These are phyloP conservation scores for Crenuchus spilurus DNA, from an alignment of 2,797 vertebrate species.

Conservation along the genomic window DNA sequence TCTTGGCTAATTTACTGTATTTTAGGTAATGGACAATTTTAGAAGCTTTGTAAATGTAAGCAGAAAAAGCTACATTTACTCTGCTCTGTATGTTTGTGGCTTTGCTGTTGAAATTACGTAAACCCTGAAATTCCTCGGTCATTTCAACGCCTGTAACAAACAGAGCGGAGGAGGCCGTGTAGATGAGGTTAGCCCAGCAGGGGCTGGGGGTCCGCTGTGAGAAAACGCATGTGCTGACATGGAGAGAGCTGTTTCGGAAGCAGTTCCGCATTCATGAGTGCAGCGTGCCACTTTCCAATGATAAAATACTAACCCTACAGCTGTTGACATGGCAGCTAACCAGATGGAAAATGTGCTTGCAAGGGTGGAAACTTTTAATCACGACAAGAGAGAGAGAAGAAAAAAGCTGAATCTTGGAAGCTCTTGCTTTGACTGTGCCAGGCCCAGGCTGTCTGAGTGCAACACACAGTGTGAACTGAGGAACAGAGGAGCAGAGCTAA, in stretches of 20 bases:
- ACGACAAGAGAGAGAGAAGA: slow-evolving; percentile 46
- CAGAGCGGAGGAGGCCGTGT: neutral
- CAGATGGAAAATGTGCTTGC: slow-evolving; percentile 64
- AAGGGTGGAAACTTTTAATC: slow-evolving; percentile 58
- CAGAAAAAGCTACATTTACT: too few species aligned
- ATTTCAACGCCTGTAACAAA: slow-evolving; percentile 25
- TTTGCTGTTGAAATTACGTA: slow-evolving; percentile 22
- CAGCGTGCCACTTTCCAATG: slow-evolving; percentile 41
- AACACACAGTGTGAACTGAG: slow-evolving; percentile 15
- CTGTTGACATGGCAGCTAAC: slow-evolving; percentile 59
- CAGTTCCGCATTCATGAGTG: slow-evolving; percentile 27
- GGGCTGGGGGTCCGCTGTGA: neutral
- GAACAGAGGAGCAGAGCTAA: slow-evolving; percentile 28
- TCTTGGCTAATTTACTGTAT: too few species aligned
- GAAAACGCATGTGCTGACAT: slow-evolving; percentile 7
- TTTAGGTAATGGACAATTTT: too few species aligned
- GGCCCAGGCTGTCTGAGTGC: slow-evolving; percentile 3
- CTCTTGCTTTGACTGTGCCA: neutral
- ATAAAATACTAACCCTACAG: slow-evolving; percentile 45
- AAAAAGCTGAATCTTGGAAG: slow-evolving; percentile 22
- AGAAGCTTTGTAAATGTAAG: too few species aligned
- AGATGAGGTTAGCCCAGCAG: neutral
- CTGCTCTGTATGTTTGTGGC: too few species aligned
- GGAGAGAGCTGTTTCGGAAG: slow-evolving; percentile 4
- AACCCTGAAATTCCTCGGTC: slow-evolving; percentile 14